A percentile compares a stretch with the other conserved stretches of the same genome.
These are phyloP conservation scores for Lacerta bilineata DNA, from an alignment of 2,797 vertebrate species.

Conservation along the genomic window DNA sequence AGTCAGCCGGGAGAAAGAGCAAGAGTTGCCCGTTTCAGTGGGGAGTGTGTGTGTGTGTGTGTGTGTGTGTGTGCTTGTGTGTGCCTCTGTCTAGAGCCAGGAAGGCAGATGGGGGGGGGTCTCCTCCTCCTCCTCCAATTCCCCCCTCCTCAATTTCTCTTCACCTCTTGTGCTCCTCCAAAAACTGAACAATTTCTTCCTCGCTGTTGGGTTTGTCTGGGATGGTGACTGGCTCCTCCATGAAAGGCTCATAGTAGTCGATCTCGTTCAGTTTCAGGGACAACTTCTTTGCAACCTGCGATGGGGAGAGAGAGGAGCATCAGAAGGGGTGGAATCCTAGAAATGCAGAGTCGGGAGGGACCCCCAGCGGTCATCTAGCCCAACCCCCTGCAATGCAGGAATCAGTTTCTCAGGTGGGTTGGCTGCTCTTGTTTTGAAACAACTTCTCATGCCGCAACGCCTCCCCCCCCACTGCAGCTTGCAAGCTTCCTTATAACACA, in stretches of 20 bases:
- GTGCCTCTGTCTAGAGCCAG: no score
- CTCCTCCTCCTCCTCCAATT: not conserved
- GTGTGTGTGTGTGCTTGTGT: no score
- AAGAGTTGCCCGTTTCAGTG: no score
- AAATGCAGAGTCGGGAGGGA: no score
- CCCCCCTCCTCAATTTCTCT: not conserved
- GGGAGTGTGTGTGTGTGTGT: not conserved
- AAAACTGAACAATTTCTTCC: constrained; percentile 87
- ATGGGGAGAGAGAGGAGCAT: no score
- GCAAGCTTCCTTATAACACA: not conserved
- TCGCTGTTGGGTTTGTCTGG: constrained; percentile 91
- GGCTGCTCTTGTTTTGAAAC: not conserved
- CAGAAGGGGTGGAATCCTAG: no score
- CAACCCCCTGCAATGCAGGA: no score
- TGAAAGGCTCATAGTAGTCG: constrained; percentile 93
- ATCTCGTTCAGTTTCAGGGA: constrained; percentile 91
- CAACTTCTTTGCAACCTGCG: constrained; percentile 89
- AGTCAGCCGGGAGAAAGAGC: no score
- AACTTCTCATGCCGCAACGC: no score
- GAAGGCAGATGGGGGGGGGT: not conserved
- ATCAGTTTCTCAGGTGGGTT: not conserved
- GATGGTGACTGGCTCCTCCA: constrained; percentile 86
- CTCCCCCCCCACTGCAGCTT: not conserved
- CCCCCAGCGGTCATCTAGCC: no score
- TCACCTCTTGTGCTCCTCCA: constrained; percentile 90